Base-by-base conservation (phyloP, 2,888 invertebrate species). In the Nebria brevicollis region DNA sequence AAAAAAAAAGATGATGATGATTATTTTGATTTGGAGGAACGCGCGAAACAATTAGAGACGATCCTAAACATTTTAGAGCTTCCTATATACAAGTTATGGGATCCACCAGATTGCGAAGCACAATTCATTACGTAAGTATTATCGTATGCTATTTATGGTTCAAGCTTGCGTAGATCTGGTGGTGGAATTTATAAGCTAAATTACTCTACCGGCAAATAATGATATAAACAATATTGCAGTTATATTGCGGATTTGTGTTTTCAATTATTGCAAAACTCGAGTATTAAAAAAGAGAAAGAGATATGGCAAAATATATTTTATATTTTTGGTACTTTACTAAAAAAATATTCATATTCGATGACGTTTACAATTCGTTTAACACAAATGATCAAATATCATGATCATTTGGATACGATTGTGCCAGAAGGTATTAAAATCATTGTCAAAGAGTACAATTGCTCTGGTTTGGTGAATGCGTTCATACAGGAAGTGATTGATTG, bases 341-440 rank as follows among this genome's bases (percentile, higher is more conserved):
- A 95, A 87, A 93, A 92, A 76, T 96, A 96, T 87, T 96, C 95
- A 87, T 96, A 97, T 89, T 95, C 95, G 0, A 92, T 94, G 70
- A 92, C 93, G 43, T 96, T 95, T 87, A 92, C 95, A 1, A 92
- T 95, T 6, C 93, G 94, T 86, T 91, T 95, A 81, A 93, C 90
- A 26, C 91, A 96, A 92, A 87, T 95, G 75, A 90, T 97, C 43
- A 95, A 95, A 90, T 91, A 93, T 84, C 91, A 92, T 86, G 96
- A 97, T 85, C 93, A 94, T 88, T 89, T 95, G 64, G 93, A 93
- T 0, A 88, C 90, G 11, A 92, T 94, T 41, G 90, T 96, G 84
- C 94, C 95, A 42, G 91, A 92, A 82, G 95, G 94, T 42, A 92
- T 96, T 0, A 91, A 93, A 65, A 91, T 94, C 82, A 90, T 96